phyloP scores from a whole-genome alignment of 2,113 vertebrate genomes.

The Hiodon tergisus region DNA sequence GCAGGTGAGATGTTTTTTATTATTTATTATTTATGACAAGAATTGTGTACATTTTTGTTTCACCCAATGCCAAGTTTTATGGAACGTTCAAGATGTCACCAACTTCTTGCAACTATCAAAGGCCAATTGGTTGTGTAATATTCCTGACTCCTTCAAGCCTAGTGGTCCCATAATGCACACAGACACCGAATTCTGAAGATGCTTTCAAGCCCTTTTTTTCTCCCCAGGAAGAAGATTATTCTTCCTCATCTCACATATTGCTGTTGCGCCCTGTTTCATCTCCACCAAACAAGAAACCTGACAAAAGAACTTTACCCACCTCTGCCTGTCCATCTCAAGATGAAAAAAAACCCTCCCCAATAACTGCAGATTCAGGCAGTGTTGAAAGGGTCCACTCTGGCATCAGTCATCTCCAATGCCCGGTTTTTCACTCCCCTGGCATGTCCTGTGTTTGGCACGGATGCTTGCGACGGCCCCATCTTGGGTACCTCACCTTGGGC shows the following conservation, averaged over 20 bases:
- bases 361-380: background rate
- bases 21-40: no score
- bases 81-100: no score
- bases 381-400: background rate
- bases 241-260: background rate
- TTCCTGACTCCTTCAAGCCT: background rate
- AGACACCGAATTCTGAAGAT: background rate
- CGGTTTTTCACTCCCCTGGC: background rate
- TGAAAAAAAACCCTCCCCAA: background rate
- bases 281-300: background rate
- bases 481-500: background rate
- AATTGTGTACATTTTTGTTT: no score
- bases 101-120: no score
- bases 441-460: no score
- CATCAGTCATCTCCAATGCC: background rate
- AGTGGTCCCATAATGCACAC: background rate
- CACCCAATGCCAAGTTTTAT: no score
- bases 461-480: no score
- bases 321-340: background rate
- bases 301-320: background rate
- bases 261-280: background rate
- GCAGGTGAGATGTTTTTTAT: no score
- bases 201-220: background rate
- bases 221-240: background rate
- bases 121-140: background rate